Percentiles rank a stretch among this genome's conserved stretches.
Evolutionary conservation across 2,888 invertebrate species (phyloP).

Genomic region (Temnothorax unifasciatus): DNA sequence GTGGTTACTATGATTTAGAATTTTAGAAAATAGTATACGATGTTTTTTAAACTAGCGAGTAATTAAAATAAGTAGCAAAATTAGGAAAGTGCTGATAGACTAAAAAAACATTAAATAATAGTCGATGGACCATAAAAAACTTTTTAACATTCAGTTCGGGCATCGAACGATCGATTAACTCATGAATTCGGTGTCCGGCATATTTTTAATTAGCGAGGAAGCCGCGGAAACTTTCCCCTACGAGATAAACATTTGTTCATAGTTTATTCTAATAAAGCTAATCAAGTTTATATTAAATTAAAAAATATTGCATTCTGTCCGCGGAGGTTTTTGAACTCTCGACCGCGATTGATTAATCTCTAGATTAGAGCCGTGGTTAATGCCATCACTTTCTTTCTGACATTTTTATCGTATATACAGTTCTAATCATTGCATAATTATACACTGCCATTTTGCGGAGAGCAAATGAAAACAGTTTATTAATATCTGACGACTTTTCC

Average conservation of each 20-base stretch:
- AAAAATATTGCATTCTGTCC: neutral
- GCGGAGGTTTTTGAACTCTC: neutral
- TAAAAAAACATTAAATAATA: neutral
- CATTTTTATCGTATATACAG: neutral
- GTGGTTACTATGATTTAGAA: neutral
- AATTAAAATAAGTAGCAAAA: neutral
- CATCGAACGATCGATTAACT: neutral
- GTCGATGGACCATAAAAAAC: neutral
- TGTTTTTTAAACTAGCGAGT: neutral
- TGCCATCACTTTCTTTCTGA: neutral
- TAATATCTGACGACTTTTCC: constrained; percentile 37
- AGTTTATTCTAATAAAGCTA: neutral
- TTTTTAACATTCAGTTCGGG: neutral
- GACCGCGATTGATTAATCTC: neutral
- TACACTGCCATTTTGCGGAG: neutral
- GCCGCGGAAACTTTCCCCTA: constrained; percentile 12
- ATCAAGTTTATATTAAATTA: constrained; percentile 14
- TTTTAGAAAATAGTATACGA: neutral
- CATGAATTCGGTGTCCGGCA: constrained; percentile 7
- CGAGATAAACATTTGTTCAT: neutral
- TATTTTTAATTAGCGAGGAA: constrained; percentile 20
- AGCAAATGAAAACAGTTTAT: constrained; percentile 36
- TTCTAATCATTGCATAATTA: constrained; percentile 11
- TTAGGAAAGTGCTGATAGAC: neutral
- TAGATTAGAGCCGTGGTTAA: neutral